Conservation (phyloP, 2,797 vertebrate genomes). For the Alosa sapidissima region DNA sequence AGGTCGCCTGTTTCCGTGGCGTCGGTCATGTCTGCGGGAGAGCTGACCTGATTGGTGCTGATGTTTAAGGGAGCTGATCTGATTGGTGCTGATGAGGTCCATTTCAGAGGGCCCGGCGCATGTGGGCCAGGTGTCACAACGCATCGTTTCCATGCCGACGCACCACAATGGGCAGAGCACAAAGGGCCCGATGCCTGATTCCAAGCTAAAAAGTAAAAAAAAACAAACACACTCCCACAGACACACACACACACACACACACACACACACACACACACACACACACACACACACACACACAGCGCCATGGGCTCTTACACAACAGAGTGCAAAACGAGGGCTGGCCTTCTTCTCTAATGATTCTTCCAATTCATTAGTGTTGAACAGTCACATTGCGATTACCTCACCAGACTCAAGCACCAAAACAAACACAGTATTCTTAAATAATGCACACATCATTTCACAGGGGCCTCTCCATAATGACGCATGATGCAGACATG, state of each 20-base stretch:
- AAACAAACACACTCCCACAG: not conserved
- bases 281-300: not conserved
- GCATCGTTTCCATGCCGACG: conserved; percentile 55
- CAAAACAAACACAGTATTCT: conserved; percentile 19
- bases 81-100: conserved; percentile 53
- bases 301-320: not conserved
- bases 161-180: conserved; percentile 53
- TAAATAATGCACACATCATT: not conserved
- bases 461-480: not conserved
- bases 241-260: conserved; percentile 1
- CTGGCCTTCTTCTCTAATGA: not conserved
- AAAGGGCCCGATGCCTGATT: conserved; percentile 42
- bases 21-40: conserved; percentile 46
- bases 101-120: conserved; percentile 53
- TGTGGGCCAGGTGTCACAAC: conserved; percentile 56
- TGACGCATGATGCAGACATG: not conserved
- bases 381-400: conserved; percentile 11
- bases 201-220: conserved; percentile 19
- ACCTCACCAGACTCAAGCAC: not conserved
- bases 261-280: not conserved
- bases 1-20: conserved; percentile 53
- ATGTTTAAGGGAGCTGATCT: conserved; percentile 50
- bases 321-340: conserved; percentile 15
- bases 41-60: conserved; percentile 56
- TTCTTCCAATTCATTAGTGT: conserved; percentile 19